These are phyloP conservation scores for Mormyrus hasselquistii DNA, from an alignment of 2,797 vertebrate species.

Conservation along the genomic window DNA sequence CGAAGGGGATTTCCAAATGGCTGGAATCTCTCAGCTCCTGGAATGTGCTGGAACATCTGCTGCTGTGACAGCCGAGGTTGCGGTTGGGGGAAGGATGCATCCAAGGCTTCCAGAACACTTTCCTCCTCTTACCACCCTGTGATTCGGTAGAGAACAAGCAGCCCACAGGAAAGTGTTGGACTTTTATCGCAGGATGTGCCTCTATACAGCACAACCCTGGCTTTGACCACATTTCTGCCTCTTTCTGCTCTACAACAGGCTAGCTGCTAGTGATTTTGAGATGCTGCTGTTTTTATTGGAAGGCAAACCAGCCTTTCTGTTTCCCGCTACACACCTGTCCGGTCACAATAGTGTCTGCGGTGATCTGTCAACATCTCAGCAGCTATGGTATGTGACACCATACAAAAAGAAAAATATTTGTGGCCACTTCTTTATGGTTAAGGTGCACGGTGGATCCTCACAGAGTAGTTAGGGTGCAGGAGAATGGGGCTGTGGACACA, in stretches of 20 bases:
- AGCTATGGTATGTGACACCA: background rate
- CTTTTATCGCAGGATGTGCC: background rate
- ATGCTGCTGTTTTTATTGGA: background rate
- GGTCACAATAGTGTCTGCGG: background rate
- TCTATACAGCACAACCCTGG: background rate
- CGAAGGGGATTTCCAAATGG: constrained; percentile 47
- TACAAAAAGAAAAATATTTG: background rate
- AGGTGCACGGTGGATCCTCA: background rate
- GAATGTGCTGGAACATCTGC: constrained; percentile 65
- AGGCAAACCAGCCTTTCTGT: background rate
- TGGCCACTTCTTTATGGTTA: background rate
- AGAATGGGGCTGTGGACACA: background rate
- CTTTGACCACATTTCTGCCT: background rate
- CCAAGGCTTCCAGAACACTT: background rate
- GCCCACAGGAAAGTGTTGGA: background rate
- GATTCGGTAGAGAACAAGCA: background rate
- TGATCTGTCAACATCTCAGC: background rate
- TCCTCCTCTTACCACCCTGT: background rate
- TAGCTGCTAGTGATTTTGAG: background rate
- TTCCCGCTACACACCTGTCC: background rate
- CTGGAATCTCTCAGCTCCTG: constrained; percentile 46
- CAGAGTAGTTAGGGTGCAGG: background rate
- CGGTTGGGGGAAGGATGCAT: constrained; percentile 29
- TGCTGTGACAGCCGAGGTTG: constrained; percentile 57
- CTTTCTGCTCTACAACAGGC: background rate